Conservation (phyloP, 1,140 invertebrate species). For the Piezodorus guildinii region DNA sequence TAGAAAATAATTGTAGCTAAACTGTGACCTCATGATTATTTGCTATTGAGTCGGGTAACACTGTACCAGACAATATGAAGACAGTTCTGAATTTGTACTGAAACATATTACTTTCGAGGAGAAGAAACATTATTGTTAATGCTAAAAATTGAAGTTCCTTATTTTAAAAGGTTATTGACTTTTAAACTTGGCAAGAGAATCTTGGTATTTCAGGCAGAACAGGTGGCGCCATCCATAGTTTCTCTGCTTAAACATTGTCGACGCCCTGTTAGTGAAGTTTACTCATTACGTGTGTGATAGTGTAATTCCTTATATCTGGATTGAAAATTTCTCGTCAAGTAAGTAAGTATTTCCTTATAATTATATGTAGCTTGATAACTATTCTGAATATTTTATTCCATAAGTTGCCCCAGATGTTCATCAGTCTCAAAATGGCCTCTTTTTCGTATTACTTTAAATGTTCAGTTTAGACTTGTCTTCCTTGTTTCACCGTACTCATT, state of each 20-base stretch:
- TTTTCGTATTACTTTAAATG: neutral
- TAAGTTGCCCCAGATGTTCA: neutral
- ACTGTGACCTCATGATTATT: too few relatives aligned
- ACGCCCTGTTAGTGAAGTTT: constrained; percentile 11
- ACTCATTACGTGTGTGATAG: constrained; percentile 11
- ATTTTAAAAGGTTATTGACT: constrained; percentile 9
- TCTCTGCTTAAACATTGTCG: neutral
- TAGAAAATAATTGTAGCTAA: too few relatives aligned
- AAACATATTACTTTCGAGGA: too few relatives aligned
- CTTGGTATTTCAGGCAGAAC: constrained; percentile 4
- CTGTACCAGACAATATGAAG: too few relatives aligned
- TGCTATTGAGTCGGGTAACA: too few relatives aligned
- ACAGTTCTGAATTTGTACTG: too few relatives aligned
- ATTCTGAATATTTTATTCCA: neutral
- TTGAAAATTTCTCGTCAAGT: neutral
- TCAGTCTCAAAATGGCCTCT: constrained; percentile 4
- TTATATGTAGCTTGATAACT: neutral
- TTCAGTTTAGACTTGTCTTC: neutral
- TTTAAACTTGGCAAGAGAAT: neutral
- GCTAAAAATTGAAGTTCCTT: too few relatives aligned
- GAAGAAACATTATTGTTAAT: too few relatives aligned
- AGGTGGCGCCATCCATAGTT: constrained; percentile 5
- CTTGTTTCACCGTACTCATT: neutral
- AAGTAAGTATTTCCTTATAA: neutral
- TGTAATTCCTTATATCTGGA: neutral